Conservation (phyloP, 2,888 invertebrate genomes). For the Ypsolopha sequella region DNA sequence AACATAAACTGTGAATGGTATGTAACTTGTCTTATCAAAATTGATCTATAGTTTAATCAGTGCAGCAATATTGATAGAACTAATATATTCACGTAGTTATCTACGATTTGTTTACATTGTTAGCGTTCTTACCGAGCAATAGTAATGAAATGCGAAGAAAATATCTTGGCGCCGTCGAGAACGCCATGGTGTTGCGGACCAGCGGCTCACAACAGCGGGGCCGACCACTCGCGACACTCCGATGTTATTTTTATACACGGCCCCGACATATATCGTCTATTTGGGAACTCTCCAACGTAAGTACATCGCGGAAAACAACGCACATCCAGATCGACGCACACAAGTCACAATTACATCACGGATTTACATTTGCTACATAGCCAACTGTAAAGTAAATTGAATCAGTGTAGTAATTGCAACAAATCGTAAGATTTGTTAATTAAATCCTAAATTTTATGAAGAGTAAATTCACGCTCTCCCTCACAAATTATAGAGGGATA, state of each 20-base stretch:
- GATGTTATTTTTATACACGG: constrained; percentile 65
- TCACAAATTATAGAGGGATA: too few relatives aligned
- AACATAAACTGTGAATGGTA: too few relatives aligned
- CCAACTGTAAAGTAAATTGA: neutral
- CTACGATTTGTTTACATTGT: neutral
- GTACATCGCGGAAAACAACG: constrained; percentile 50
- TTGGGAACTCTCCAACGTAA: constrained; percentile 54
- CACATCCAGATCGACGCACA: constrained; percentile 13
- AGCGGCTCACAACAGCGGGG: constrained; percentile 14
- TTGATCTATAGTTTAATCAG: too few relatives aligned
- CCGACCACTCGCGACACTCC: constrained; percentile 43
- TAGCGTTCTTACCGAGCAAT: constrained; percentile 37
- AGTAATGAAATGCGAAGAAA: constrained; percentile 26
- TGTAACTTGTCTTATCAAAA: too few relatives aligned
- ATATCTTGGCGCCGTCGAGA: constrained; percentile 32
- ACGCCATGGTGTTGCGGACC: constrained; percentile 24
- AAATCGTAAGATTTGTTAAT: neutral
- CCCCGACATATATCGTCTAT: constrained; percentile 64
- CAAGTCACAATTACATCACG: constrained; percentile 15
- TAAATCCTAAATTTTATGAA: neutral
- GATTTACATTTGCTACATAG: neutral
- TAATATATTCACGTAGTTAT: neutral
- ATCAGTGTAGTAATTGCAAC: neutral
- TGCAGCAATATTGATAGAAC: too few relatives aligned
- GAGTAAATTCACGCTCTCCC: too few relatives aligned